A percentile compares a stretch with the other conserved stretches of the same genome.
phyloP scores from a whole-genome alignment of 2,113 vertebrate species.

The Serinus canaria region DNA sequence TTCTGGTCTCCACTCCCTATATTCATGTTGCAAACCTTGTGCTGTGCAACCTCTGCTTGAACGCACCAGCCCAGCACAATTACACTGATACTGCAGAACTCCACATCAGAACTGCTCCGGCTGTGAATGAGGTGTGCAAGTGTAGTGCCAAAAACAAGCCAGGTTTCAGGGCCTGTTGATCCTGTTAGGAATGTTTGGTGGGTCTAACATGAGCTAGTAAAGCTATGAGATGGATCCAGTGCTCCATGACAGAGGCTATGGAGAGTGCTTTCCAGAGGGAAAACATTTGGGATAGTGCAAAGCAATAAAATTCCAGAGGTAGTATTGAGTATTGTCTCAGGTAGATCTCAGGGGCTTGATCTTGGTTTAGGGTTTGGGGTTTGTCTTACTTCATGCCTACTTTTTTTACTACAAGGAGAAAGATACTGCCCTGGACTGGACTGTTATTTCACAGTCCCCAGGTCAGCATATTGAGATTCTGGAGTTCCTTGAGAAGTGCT shows the following conservation, averaged over 20 bases:
- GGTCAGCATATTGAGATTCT: neutral
- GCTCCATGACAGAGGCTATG: neutral
- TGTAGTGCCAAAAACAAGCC: neutral
- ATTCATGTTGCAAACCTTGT: neutral
- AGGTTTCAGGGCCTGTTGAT: neutral
- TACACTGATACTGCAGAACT: neutral
- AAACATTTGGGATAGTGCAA: neutral
- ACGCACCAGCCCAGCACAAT: fast-evolving
- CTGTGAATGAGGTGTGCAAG: neutral
- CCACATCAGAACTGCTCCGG: neutral
- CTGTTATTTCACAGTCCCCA: neutral
- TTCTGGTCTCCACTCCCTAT: neutral
- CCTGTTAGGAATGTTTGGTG: neutral
- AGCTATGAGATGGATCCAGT: neutral
- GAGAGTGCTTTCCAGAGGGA: neutral
- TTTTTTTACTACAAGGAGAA: neutral
- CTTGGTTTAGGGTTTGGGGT: neutral
- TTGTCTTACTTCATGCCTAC: neutral
- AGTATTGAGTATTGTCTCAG: neutral
- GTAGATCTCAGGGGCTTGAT: neutral
- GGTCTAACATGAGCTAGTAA: neutral
- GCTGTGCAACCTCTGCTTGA: neutral
- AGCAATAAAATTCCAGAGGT: neutral
- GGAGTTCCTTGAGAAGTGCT: neutral
- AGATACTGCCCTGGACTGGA: neutral